Conservation (phyloP, 2,113 vertebrate species). For the Furnarius figulus region DNA sequence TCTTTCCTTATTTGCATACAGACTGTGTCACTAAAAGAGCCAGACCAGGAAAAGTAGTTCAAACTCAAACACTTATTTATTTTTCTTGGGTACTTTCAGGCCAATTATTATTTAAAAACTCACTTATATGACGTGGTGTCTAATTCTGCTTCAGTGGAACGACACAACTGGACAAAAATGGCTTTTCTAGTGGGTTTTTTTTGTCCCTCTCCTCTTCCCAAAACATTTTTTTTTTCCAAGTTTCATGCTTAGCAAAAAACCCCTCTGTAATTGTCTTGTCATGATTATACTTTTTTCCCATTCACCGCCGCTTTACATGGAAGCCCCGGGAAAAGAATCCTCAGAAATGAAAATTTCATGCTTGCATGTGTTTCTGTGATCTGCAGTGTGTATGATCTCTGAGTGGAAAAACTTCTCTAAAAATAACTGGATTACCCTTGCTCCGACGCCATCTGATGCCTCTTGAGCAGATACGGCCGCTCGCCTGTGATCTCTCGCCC, state of each 20-base stretch:
- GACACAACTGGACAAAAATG: neutral
- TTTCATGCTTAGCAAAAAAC: conserved; percentile 52
- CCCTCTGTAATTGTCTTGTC: conserved; percentile 74
- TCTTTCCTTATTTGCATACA: conserved; percentile 38
- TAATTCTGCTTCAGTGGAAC: conserved; percentile 24
- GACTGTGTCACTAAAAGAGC: neutral
- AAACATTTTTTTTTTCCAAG: conserved; percentile 6
- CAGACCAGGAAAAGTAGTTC: neutral
- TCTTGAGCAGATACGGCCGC: conserved; percentile 64
- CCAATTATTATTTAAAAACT: neutral
- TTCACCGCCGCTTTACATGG: conserved; percentile 63
- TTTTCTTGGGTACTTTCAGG: neutral
- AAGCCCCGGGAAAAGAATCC: conserved; percentile 78
- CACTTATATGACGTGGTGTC: neutral
- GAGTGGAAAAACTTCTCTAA: conserved; percentile 83
- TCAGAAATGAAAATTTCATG: conserved; percentile 86
- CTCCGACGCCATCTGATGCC: conserved; percentile 76
- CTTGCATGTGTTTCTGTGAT: conserved; percentile 85
- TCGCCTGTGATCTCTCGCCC: conserved; percentile 80
- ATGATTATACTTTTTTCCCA: conserved; percentile 62
- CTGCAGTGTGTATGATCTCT: conserved; percentile 82
- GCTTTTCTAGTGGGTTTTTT: neutral
- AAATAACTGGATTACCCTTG: conserved; percentile 87
- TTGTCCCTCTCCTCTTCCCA: neutral
- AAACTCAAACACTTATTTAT: neutral